These are phyloP conservation scores for Hypsibius dujardini DNA, from an alignment of 1,140 invertebrate genomes.

Conservation along the genomic window DNA sequence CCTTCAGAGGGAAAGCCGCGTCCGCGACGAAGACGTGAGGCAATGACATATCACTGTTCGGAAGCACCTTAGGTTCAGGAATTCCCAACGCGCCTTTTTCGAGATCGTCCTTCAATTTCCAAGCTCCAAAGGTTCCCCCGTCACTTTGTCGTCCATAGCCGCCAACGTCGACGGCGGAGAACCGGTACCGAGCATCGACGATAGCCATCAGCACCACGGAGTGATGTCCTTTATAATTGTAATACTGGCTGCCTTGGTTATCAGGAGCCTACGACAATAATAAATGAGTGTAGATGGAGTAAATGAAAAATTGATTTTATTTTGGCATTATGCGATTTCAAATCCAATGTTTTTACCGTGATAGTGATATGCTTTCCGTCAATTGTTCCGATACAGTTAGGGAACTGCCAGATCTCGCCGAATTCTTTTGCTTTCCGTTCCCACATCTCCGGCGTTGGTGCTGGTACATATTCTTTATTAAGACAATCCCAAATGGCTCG, in stretches of 20 bases:
- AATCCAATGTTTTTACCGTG: not conserved
- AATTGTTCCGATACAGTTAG: slow-evolving; percentile 31
- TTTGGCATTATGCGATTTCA: not conserved
- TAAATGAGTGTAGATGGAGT: no score
- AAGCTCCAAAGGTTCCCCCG: slow-evolving; percentile 22
- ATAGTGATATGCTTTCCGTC: slow-evolving; percentile 34
- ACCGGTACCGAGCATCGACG: slow-evolving; percentile 29
- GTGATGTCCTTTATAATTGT: slow-evolving; percentile 37
- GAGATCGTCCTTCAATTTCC: slow-evolving; percentile 11
- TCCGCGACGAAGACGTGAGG: slow-evolving; percentile 23
- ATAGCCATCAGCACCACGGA: slow-evolving; percentile 34
- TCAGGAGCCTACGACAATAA: slow-evolving; percentile 22
- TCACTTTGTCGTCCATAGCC: slow-evolving; percentile 28
- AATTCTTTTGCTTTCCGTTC: slow-evolving; percentile 35
- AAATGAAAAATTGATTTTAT: not conserved
- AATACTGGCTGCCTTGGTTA: slow-evolving; percentile 30
- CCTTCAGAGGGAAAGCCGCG: slow-evolving; percentile 26
- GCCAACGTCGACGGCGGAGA: slow-evolving; percentile 29
- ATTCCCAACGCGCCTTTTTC: slow-evolving; percentile 19
- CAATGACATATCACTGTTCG: not conserved
- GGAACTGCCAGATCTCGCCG: slow-evolving; percentile 31
- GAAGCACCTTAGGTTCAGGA: not conserved
- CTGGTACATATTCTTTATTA: not conserved
- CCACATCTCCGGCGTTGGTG: not conserved
- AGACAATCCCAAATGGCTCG: not conserved